Evolutionary conservation across 2,797 vertebrate genomes (phyloP).

Genomic region (Sandelia bainsii): DNA sequence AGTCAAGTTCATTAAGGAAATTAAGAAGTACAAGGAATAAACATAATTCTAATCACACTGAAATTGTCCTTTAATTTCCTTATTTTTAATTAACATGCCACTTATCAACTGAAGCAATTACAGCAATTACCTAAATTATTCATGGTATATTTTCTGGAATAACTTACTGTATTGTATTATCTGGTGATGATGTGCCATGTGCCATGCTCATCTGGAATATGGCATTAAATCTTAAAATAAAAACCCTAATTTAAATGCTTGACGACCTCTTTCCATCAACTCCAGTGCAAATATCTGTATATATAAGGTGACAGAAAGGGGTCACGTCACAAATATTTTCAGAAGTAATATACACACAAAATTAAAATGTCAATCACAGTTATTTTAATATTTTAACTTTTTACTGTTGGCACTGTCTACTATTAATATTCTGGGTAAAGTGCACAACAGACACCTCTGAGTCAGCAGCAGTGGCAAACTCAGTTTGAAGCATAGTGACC

Average conservation of each 20-base stretch:
- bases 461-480: not conserved
- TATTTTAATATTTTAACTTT: slow-evolving; percentile 21
- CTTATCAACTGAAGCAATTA: slow-evolving; percentile 38
- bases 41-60: not conserved
- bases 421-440: slow-evolving; percentile 1
- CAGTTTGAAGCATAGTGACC: slow-evolving; percentile 2
- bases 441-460: not conserved
- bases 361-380: slow-evolving; percentile 40
- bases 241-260: slow-evolving; percentile 45
- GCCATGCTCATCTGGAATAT: slow-evolving; percentile 15
- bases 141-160: slow-evolving; percentile 35
- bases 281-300: slow-evolving; percentile 20
- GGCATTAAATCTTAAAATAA: slow-evolving; percentile 36
- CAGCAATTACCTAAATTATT: slow-evolving; percentile 43
- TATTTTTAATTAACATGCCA: slow-evolving; percentile 29
- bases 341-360: slow-evolving; percentile 12
- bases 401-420: not conserved
- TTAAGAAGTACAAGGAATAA: slow-evolving; percentile 1
- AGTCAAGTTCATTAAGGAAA: slow-evolving; percentile 2
- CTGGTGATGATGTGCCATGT: slow-evolving; percentile 13
- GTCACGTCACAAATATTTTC: slow-evolving; percentile 52
- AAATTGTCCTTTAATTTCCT: slow-evolving; percentile 24
- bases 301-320: slow-evolving; percentile 50
- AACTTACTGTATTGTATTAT: slow-evolving; percentile 29
- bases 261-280: slow-evolving; percentile 25